Percentiles rank a stretch among this genome's conserved stretches.
phyloP scores from a whole-genome alignment of 2,113 vertebrate species.

The Burhinus oedicnemus region DNA sequence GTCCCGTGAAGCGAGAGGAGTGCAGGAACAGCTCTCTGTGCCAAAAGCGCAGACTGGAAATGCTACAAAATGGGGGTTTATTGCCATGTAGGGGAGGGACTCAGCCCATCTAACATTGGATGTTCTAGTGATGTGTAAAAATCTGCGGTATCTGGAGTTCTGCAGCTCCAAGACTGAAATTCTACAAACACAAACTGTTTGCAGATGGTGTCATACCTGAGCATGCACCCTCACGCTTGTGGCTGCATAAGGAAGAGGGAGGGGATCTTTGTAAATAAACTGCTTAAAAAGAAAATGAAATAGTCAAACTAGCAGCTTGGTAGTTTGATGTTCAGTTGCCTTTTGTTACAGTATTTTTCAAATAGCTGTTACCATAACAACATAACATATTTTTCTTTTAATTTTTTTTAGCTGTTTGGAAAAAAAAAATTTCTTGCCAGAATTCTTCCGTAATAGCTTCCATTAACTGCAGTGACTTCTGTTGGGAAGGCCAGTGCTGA shows the following conservation, averaged over 20 bases:
- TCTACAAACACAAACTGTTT: not conserved
- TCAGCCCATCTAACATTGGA: not conserved
- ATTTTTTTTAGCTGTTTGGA: constrained; percentile 56
- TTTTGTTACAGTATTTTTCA: constrained; percentile 77
- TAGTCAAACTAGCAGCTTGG: constrained; percentile 70
- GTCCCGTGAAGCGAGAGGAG: not conserved
- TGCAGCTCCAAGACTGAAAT: not conserved
- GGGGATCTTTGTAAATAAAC: constrained; percentile 51
- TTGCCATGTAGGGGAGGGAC: not conserved
- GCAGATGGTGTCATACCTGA: not conserved
- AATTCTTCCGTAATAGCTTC: constrained; percentile 78
- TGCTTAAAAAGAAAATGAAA: constrained; percentile 57
- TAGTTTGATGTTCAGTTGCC: constrained; percentile 69
- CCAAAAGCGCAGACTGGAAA: not conserved
- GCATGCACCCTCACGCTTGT: not conserved
- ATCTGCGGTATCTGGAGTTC: not conserved
- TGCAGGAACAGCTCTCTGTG: not conserved
- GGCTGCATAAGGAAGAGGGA: constrained; percentile 17
- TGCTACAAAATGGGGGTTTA: not conserved
- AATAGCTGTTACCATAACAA: constrained; percentile 79
- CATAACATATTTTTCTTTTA: constrained; percentile 69
- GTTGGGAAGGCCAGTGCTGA: constrained; percentile 60
- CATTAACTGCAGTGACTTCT: constrained; percentile 76
- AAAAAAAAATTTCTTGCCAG: constrained; percentile 67
- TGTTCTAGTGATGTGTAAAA: not conserved